Conservation (phyloP, 2,797 vertebrate genomes). For the Thunnus albacares region DNA sequence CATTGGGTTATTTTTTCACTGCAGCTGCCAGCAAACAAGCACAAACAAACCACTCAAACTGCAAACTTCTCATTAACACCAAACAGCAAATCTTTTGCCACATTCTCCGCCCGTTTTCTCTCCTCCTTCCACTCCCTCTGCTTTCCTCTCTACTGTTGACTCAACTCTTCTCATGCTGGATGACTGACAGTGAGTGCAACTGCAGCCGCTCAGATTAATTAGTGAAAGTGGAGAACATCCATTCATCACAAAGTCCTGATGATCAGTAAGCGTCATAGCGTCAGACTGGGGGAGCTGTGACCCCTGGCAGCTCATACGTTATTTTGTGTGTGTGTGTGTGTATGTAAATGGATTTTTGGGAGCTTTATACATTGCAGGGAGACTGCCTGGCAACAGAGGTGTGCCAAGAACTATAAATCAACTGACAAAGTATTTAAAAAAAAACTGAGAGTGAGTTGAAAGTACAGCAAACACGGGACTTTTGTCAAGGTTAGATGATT, state of each 20-base stretch:
- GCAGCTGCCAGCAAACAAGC: not conserved
- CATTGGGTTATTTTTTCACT: not conserved
- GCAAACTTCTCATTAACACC: not conserved
- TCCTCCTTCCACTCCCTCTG: not conserved
- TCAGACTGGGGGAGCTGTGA: conserved; percentile 26
- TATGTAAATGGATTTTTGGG: conserved; percentile 8
- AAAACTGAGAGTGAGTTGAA: not conserved
- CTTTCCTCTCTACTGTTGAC: not conserved
- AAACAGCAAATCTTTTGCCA: not conserved
- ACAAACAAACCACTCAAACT: not conserved
- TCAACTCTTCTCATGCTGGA: not conserved
- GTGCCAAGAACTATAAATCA: conserved; percentile 13
- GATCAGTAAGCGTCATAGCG: conserved; percentile 52
- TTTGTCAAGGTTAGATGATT: not conserved
- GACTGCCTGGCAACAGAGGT: conserved; percentile 14
- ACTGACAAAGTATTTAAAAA: conserved; percentile 16
- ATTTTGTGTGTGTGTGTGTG: not conserved
- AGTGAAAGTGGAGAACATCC: conserved; percentile 71
- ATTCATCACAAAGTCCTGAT: conserved; percentile 60
- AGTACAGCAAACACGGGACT: not conserved
- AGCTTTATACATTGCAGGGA: not conserved
- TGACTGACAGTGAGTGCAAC: conserved; percentile 39
- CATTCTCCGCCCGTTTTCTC: not conserved
- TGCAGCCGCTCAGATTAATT: conserved; percentile 62
- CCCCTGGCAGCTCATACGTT: conserved; percentile 6